Conservation (phyloP, 2,888 invertebrate genomes). For the Adela reaumurella region DNA sequence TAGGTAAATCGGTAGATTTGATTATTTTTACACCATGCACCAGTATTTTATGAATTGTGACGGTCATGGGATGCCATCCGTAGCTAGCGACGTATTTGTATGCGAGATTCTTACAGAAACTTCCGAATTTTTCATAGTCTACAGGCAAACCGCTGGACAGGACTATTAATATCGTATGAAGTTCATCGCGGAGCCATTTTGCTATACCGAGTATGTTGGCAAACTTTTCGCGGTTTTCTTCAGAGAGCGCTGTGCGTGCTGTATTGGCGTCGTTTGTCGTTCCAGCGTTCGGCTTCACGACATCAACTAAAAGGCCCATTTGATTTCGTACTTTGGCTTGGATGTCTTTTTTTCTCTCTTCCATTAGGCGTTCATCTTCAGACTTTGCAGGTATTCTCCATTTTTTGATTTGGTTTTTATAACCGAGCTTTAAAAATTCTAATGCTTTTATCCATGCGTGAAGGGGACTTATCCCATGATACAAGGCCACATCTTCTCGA, state of each 20-base stretch:
- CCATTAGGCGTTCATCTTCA: neutral
- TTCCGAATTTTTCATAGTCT: constrained; percentile 5
- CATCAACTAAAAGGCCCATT: constrained; percentile 6
- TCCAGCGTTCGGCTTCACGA: constrained; percentile 3
- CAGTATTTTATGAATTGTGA: constrained; percentile 14
- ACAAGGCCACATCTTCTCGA: too few relatives aligned
- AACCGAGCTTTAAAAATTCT: neutral
- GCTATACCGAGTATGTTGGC: constrained; percentile 5
- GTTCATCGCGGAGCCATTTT: constrained; percentile 4
- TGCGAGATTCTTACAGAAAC: too few relatives aligned
- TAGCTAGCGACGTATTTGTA: constrained; percentile 13
- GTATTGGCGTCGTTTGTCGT: constrained; percentile 6
- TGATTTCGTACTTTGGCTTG: constrained; percentile 1
- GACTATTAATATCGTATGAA: constrained; percentile 2
- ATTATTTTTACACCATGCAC: too few relatives aligned
- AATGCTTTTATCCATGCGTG: constrained; percentile 1
- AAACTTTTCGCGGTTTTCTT: constrained; percentile 3
- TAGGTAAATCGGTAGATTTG: neutral
- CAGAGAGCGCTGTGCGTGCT: constrained; percentile 5
- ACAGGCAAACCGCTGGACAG: constrained; percentile 6
- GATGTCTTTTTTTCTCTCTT: constrained; percentile 3
- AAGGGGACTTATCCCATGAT: too few relatives aligned
- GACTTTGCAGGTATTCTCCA: neutral
- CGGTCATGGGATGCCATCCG: constrained; percentile 15
- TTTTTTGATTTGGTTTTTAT: neutral